Evolutionary conservation across 2,888 invertebrate genomes (phyloP).

Genomic region (Drosophila picticornis): DNA sequence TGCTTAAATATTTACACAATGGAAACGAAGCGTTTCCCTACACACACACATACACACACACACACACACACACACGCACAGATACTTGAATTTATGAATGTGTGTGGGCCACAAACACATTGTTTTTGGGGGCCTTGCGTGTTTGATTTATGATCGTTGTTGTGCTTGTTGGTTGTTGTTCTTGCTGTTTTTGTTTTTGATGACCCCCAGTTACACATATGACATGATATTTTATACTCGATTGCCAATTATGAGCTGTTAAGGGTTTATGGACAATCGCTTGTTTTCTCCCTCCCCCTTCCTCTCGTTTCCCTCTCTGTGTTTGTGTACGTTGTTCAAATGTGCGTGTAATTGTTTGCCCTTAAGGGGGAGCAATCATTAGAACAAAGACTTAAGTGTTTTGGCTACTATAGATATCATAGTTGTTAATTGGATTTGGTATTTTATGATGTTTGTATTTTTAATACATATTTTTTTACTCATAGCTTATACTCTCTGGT

Average conservation of each 20-base stretch:
- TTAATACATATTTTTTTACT: background rate
- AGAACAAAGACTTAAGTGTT: slow-evolving; percentile 45
- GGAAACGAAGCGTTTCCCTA: slow-evolving; percentile 67
- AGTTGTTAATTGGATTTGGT: slow-evolving; percentile 38
- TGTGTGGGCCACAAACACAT: slow-evolving; percentile 37
- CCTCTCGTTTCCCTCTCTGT: slow-evolving; percentile 7
- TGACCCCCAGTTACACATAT: slow-evolving; percentile 57
- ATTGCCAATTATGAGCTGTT: slow-evolving; percentile 77
- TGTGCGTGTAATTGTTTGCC: slow-evolving; percentile 50
- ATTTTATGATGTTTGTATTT: slow-evolving; percentile 9
- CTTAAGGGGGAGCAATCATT: slow-evolving; percentile 42
- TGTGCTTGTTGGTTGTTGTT: slow-evolving; percentile 22
- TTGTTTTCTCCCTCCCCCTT: background rate
- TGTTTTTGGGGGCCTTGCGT: slow-evolving; percentile 59
- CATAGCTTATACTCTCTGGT: background rate
- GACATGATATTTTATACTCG: slow-evolving; percentile 70
- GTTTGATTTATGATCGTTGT: slow-evolving; percentile 65
- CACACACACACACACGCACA: slow-evolving; percentile 31
- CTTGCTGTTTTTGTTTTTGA: slow-evolving; percentile 31
- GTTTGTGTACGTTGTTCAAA: background rate
- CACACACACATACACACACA: slow-evolving; percentile 28
- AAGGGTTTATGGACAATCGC: slow-evolving; percentile 56
- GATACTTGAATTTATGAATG: slow-evolving; percentile 40
- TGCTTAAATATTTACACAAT: slow-evolving; percentile 78
- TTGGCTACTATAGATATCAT: slow-evolving; percentile 14